Percentiles rank a stretch among this genome's conserved stretches.
phyloP scores from a whole-genome alignment of 2,113 vertebrate genomes.

The Takifugu bimaculatus region DNA sequence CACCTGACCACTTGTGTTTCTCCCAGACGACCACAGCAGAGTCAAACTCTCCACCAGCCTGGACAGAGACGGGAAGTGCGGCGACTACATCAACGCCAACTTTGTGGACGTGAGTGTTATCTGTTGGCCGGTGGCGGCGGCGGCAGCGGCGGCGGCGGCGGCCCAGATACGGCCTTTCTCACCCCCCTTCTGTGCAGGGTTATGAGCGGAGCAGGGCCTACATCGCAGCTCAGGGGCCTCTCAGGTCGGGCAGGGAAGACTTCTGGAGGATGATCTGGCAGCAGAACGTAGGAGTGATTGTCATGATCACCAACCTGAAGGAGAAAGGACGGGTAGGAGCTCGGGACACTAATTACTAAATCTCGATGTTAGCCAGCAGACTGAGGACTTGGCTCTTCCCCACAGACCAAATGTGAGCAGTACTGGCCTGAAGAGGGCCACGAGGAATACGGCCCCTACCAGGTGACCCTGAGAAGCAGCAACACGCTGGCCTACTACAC shows the following conservation, averaged over 20 bases:
- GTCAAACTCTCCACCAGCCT: constrained; percentile 87
- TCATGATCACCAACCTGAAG: constrained; percentile 98
- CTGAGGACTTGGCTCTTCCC: not conserved
- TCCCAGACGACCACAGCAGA: constrained; percentile 91
- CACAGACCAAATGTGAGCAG: constrained; percentile 95
- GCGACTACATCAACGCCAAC: constrained; percentile 97
- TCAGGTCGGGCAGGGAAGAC: constrained; percentile 88
- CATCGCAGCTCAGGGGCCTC: constrained; percentile 93
- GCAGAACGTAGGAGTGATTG: constrained; percentile 90
- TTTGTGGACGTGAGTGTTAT: constrained; percentile 87
- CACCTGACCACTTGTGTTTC: not conserved
- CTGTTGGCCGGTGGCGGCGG: no score
- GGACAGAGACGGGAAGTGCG: constrained; percentile 85
- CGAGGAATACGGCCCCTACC: constrained; percentile 91
- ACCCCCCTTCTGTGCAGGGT: constrained; percentile 72
- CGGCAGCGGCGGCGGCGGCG: no score
- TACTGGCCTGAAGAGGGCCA: constrained; percentile 92
- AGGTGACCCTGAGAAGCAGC: constrained; percentile 86
- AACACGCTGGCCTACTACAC: constrained; percentile 90
- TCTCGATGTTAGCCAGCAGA: no score
- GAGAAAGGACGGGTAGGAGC: constrained; percentile 92
- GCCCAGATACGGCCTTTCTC: no score
- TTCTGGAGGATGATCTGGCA: constrained; percentile 99
- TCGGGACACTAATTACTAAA: no score
- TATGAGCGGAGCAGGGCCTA: constrained; percentile 93